Evolutionary conservation across 2,113 vertebrate genomes (phyloP), one percentile per base, ranked within the genome.

Genomic region (Oncorhynchus kisutch): DNA sequence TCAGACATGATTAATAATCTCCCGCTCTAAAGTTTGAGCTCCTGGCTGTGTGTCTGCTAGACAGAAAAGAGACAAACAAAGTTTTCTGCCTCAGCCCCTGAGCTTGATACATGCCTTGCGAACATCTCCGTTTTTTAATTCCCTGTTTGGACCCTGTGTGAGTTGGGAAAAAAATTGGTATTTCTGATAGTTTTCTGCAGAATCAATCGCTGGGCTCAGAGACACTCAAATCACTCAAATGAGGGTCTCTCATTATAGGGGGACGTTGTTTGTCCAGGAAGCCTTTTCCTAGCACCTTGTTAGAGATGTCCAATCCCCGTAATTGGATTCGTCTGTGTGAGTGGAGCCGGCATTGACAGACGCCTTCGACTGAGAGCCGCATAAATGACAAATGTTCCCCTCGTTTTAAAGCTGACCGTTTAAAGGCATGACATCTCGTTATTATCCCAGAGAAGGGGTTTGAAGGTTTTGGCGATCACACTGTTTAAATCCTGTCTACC

Each of bases 1-100:
- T 84, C 88, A 84, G 90, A 74, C 92, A 93, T 96, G 95, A 97
- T 96, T 96, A 96, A 97, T 98, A 98, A 96, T 97, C 94, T 93
- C 91, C 89, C 90, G 84, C 92, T 45, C 9, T 90, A 91, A 94
- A 91, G 90, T 92, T 91, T 90, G 82, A 90, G 89, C 34, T 1
- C 49, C 31, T 67, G 73, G 54, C 45, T 69, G 59, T 65, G n/a
- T 45, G 54, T 27, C 12, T 48, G 69, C 8, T 20, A 22, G 68
- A 48, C 4, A 20, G 2, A 57, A 57, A 57, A 57, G 13, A 22
- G 34, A 16, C 12, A 16, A 71, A 14, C n/a, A 51, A 49, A 71
- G 45, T 51, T 71, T 49, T 22, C 4, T 71, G 27, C 54, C 25
- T 24, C 27, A 14, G 31, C 24, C n/a, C 18, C 34, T 60, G 72